Base-by-base conservation (phyloP, 2,888 invertebrate species). In the Gnatocerus cornutus region DNA sequence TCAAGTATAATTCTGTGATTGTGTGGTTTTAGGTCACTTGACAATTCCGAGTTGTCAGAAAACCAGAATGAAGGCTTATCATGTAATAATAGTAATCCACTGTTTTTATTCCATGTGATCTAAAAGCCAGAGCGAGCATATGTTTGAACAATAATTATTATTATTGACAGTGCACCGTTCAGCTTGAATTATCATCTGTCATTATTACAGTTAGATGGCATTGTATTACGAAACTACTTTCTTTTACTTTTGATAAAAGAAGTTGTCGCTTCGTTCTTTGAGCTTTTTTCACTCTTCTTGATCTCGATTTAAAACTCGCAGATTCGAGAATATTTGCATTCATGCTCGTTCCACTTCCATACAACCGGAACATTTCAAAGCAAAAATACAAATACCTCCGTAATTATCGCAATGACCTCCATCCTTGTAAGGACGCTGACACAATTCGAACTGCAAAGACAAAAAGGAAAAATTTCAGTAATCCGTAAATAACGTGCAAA, bases 61-160 rank as follows among this genome's bases (percentile, higher is more conserved):
- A 21, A 16, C 27, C 48, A n/a, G 10, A 48, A 48, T 10, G 7
- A 27, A 9, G 21, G 27, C 9, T 48, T 48, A n/a, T 27, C 9
- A 14, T 16, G n/a, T 48, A 13, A 48, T 13, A 48, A 48, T 48
- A 6, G 48, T 48, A 8, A 46, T 46, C n/a, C n/a, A 12, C 4
- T 41, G 41, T 12, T 9, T 41, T n/a, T 13, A 48, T 48, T 48
- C 14, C 4, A 10, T 16, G 10, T 21, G 48, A 48, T 48, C 21
- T 16, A 16, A 6, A 16, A 21, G 13, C 10, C 12, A 12, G 7
- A 10, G 27, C 21, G 29, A 43, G 27, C 56, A 41, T 56, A 27
- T 56, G 43, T 43, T 56, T 56, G 56, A 56, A 43, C 29, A 41
- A 43, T 56, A 56, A 56, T 56, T 21, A 56, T 56, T 27, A 14